Percentiles rank a stretch among this genome's conserved stretches.
These are phyloP conservation scores for Argentina silus DNA, from an alignment of 2,797 vertebrate genomes.

Conservation along the genomic window DNA sequence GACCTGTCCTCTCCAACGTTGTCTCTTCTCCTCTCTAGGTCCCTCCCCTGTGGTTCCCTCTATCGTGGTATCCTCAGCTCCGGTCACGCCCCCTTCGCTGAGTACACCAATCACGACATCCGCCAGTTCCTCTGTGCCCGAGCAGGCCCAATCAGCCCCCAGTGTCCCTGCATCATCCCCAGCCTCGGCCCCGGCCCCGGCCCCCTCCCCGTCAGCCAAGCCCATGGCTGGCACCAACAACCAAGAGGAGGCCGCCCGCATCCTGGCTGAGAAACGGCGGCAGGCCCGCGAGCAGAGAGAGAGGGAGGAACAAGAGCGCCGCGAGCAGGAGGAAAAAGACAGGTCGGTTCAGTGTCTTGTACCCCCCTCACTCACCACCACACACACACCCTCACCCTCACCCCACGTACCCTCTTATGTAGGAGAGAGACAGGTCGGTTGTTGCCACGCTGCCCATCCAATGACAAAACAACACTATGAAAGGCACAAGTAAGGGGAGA, in stretches of 20 bases:
- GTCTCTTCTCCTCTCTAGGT: conserved; percentile 38
- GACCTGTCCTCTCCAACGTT: background rate
- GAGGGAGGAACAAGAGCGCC: conserved; percentile 87
- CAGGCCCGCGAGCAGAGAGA: conserved; percentile 94
- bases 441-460: background rate
- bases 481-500: too few species aligned
- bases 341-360: conserved; percentile 73
- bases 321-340: conserved; percentile 86
- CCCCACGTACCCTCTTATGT: too few species aligned
- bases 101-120: conserved; percentile 39
- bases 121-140: conserved; percentile 37
- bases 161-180: background rate
- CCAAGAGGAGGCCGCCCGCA: conserved; percentile 89
- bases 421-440: too few species aligned
- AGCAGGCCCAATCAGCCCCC: conserved; percentile 37
- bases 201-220: conserved; percentile 78
- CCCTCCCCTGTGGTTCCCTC: conserved; percentile 67
- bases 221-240: conserved; percentile 90
- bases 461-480: background rate
- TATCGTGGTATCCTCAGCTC: conserved; percentile 46
- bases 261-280: conserved; percentile 89
- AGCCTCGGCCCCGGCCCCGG: background rate
- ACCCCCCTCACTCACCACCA: background rate
- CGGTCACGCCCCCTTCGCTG: conserved; percentile 36
- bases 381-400: background rate